Evolutionary conservation across 2,113 vertebrate genomes (phyloP).

Genomic region (Sapayoa aenigma): DNA sequence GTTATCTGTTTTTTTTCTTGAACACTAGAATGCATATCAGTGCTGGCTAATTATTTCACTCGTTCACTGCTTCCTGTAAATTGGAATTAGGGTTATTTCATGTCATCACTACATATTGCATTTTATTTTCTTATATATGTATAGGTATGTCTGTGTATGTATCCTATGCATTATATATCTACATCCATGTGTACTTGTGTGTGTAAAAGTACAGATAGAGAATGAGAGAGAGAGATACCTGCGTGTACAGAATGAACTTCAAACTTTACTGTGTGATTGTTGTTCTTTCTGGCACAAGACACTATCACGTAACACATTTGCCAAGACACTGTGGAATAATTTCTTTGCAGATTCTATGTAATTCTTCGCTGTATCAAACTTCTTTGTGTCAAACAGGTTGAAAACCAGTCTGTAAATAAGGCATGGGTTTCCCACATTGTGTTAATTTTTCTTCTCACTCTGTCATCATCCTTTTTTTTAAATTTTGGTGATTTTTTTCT

Average conservation of each 20-base stretch:
- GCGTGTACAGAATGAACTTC: background rate
- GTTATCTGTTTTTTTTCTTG: background rate
- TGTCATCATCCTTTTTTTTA: fast-evolving
- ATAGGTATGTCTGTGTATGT: background rate
- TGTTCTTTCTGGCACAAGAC: background rate
- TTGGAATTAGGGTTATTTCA: background rate
- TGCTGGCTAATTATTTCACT: background rate
- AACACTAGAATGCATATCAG: background rate
- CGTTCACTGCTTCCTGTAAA: background rate
- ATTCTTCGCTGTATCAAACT: background rate
- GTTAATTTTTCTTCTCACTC: background rate
- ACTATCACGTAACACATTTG: background rate
- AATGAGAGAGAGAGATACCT: background rate
- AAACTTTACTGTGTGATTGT: background rate
- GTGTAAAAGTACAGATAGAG: background rate
- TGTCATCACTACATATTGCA: background rate
- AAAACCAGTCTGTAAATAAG: background rate
- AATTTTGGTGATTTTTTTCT: background rate
- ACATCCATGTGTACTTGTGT: fast-evolving
- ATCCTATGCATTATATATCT: background rate
- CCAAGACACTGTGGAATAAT: background rate
- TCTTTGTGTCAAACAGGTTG: background rate
- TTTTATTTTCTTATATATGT: background rate
- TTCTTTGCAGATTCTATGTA: background rate
- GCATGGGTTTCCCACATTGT: background rate